Conservation (phyloP, 1,140 invertebrate genomes). For the Trachymyrmex cornetzi region DNA sequence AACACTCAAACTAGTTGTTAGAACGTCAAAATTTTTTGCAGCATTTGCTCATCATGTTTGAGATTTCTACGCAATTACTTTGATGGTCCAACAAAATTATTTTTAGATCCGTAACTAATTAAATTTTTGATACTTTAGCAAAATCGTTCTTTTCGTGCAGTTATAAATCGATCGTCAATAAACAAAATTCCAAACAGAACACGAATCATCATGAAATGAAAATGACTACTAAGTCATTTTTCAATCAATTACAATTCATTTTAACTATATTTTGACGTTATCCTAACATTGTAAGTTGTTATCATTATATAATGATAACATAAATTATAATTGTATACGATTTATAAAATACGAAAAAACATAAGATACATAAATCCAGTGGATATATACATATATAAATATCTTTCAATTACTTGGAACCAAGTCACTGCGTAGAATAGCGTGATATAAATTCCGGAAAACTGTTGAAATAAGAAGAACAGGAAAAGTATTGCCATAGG, state of each 20-base stretch:
- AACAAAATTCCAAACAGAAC: background rate
- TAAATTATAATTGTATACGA: background rate
- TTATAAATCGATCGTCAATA: background rate
- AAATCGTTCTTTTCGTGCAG: no score
- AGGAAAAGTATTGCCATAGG: conserved; percentile 87
- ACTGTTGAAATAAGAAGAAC: conserved; percentile 89
- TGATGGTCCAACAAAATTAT: no score
- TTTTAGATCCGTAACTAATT: no score
- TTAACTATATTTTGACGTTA: no score
- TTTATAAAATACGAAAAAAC: background rate
- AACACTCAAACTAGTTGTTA: no score
- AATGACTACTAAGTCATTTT: no score
- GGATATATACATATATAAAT: background rate
- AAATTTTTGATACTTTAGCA: no score
- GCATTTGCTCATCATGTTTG: no score
- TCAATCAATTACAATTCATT: no score
- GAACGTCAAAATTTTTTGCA: no score
- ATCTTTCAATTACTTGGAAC: conserved; percentile 84
- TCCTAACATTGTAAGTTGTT: background rate
- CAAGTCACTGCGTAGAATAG: conserved; percentile 91
- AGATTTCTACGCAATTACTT: no score
- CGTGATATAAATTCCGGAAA: conserved; percentile 90
- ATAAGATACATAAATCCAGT: background rate
- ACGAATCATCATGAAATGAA: no score
- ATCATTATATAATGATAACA: background rate